phyloP scores from a whole-genome alignment of 2,113 vertebrate genomes.

The Tragulus kanchil region DNA sequence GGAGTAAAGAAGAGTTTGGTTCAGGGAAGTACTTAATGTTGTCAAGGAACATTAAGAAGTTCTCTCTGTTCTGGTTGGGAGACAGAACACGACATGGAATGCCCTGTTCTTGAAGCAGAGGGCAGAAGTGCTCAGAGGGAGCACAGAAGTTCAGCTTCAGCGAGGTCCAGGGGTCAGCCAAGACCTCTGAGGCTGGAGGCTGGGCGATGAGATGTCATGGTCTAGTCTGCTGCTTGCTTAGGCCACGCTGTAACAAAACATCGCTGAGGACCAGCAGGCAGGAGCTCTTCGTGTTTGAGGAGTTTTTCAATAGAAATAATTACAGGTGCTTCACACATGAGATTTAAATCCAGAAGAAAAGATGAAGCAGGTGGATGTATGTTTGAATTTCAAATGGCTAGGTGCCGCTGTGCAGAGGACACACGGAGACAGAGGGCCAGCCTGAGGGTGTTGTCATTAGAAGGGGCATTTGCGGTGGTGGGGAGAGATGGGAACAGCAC shows the following conservation, averaged over 20 bases:
- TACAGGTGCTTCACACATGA: background rate
- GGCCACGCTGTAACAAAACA: background rate
- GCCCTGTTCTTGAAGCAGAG: background rate
- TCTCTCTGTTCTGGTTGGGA: background rate
- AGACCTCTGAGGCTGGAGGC: background rate
- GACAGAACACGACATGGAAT: background rate
- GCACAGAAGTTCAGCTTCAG: background rate
- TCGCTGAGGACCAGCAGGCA: background rate
- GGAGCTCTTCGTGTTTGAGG: background rate
- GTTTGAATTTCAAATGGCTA: constrained; percentile 1
- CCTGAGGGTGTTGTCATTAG: background rate
- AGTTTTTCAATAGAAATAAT: constrained; percentile 36
- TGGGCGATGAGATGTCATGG: background rate
- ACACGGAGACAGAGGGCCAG: background rate
- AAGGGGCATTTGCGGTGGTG: background rate
- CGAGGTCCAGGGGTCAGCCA: background rate
- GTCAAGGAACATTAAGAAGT: background rate
- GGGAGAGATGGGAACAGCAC: background rate
- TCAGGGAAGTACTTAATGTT: background rate
- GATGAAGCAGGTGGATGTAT: background rate
- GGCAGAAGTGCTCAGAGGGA: background rate
- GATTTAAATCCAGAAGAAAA: constrained; percentile 47
- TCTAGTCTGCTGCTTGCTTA: background rate
- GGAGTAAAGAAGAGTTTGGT: background rate
- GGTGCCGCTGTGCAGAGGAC: background rate